phyloP scores from a whole-genome alignment of 2,113 vertebrate species.

The Raja brachyura region DNA sequence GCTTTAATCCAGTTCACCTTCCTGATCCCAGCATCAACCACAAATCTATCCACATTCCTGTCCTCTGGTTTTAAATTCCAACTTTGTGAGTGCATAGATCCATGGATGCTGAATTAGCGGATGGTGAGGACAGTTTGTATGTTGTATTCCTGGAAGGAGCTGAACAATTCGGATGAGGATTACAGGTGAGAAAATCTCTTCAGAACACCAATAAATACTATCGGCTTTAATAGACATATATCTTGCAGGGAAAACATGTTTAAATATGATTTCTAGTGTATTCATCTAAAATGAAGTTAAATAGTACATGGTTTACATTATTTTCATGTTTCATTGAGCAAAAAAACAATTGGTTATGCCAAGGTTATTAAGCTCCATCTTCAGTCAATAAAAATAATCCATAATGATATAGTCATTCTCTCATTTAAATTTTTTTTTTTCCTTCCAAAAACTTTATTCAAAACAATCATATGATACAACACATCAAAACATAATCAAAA shows the following conservation, averaged over 20 bases:
- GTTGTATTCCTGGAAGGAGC: not conserved
- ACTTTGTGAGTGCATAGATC: too few relatives aligned
- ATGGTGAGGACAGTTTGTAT: not conserved
- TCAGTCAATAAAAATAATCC: not conserved
- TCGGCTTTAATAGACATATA: not conserved
- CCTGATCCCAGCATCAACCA: too few relatives aligned
- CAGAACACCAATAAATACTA: not conserved
- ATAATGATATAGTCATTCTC: not conserved
- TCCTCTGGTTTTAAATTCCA: too few relatives aligned
- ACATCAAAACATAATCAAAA: too few relatives aligned
- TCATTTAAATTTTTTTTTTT: too few relatives aligned
- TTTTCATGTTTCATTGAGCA: not conserved
- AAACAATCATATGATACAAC: too few relatives aligned
- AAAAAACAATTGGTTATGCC: not conserved
- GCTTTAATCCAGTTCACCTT: too few relatives aligned
- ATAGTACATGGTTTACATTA: not conserved
- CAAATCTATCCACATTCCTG: too few relatives aligned
- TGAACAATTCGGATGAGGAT: not conserved
- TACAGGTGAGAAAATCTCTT: too few relatives aligned
- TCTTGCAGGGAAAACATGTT: not conserved
- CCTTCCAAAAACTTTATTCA: too few relatives aligned
- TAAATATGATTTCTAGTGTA: not conserved
- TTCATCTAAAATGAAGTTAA: not conserved
- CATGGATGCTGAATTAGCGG: too few relatives aligned
- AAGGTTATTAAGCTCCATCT: not conserved